phyloP scores from a whole-genome alignment of 2,888 invertebrate species.

The Tinea semifulvella region DNA sequence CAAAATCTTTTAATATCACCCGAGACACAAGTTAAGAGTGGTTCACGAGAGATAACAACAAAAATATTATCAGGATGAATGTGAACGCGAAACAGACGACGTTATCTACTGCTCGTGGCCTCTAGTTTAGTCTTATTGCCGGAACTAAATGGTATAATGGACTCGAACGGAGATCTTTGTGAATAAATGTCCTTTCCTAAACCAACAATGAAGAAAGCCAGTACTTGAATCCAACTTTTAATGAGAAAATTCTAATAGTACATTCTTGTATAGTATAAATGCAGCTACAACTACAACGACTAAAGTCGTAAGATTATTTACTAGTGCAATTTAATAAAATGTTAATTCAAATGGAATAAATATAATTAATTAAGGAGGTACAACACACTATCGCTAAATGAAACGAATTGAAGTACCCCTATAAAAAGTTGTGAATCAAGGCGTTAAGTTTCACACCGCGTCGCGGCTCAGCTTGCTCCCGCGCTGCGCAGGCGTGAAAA shows the following conservation, averaged over 20 bases:
- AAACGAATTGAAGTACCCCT: slow-evolving; percentile 38
- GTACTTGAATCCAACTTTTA: slow-evolving; percentile 52
- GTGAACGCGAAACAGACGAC: not conserved
- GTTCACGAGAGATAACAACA: slow-evolving; percentile 59
- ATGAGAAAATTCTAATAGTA: slow-evolving; percentile 45
- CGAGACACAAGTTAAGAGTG: slow-evolving; percentile 55
- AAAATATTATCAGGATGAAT: slow-evolving; percentile 41
- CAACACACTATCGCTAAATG: slow-evolving; percentile 42
- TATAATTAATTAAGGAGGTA: not conserved
- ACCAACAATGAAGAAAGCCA: slow-evolving; percentile 42
- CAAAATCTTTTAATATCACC: slow-evolving; percentile 66
- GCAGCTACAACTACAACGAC: too few species aligned
- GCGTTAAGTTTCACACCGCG: slow-evolving; percentile 63
- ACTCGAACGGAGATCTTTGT: too few species aligned
- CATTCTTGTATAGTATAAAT: too few species aligned
- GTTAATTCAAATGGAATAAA: not conserved
- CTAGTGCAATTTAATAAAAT: too few species aligned
- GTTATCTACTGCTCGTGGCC: not conserved
- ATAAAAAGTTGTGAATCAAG: slow-evolving; percentile 56
- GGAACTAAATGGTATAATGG: too few species aligned
- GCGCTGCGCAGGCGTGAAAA: slow-evolving; percentile 31
- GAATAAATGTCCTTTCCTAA: too few species aligned
- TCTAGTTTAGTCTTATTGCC: not conserved
- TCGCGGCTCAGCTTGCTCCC: slow-evolving; percentile 31
- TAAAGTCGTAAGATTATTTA: too few species aligned